Evolutionary conservation across 64 coral and sea anemone species (phyloP).

Genomic region (Astreopora myriophthalma): DNA sequence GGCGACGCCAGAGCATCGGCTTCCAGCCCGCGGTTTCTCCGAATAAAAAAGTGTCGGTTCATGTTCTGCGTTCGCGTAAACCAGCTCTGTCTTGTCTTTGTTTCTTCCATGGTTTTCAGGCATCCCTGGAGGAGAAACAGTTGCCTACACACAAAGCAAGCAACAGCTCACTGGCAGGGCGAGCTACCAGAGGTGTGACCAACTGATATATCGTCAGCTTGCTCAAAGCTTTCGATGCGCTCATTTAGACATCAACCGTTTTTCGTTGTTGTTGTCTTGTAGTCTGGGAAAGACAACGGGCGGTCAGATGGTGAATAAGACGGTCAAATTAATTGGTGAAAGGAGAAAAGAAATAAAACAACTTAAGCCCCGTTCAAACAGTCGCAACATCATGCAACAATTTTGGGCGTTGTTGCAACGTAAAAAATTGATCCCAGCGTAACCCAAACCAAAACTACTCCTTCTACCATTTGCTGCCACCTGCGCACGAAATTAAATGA

Average conservation of each 20-base stretch:
- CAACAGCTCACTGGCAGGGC: not conserved
- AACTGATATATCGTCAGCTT: not conserved
- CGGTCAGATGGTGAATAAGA: not conserved
- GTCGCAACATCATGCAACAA: too few relatives aligned
- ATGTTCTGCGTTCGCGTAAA: not conserved
- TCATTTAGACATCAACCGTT: not conserved
- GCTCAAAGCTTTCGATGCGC: not conserved
- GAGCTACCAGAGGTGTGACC: not conserved
- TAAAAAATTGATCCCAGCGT: too few relatives aligned
- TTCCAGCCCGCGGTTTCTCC: not conserved
- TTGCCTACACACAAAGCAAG: not conserved
- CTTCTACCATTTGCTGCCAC: too few relatives aligned
- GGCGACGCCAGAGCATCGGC: not conserved
- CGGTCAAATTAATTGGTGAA: not conserved
- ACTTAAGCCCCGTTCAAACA: too few relatives aligned
- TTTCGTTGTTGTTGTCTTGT: not conserved
- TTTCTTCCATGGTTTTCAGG: conserved; percentile 20
- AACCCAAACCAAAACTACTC: too few relatives aligned
- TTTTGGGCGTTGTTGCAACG: too few relatives aligned
- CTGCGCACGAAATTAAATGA: too few relatives aligned
- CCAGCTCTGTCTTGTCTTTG: not conserved
- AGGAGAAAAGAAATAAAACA: too few relatives aligned
- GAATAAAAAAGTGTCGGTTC: not conserved
- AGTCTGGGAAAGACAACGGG: not conserved
- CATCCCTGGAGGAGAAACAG: not conserved